Conservation (phyloP, 2,113 vertebrate genomes). For the Plecotus auritus region DNA sequence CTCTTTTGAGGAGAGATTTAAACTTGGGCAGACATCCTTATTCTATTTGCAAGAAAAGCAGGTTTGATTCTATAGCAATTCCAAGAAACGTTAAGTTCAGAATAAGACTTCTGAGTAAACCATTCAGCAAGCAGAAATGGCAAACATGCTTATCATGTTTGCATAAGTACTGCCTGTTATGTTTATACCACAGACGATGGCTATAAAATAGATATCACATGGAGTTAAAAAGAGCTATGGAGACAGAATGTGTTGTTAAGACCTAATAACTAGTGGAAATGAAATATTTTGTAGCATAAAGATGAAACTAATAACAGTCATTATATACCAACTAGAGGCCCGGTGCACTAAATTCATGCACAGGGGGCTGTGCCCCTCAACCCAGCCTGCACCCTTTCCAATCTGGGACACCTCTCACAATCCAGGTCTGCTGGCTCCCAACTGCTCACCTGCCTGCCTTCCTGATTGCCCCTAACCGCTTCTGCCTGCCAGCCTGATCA, state of each 20-base stretch:
- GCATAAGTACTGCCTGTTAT: slow-evolving; percentile 54
- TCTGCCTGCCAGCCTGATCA: too few relatives aligned
- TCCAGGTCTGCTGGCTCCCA: too few relatives aligned
- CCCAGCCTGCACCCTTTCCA: too few relatives aligned
- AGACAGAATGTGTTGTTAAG: slow-evolving; percentile 50
- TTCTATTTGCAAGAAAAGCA: slow-evolving; percentile 24
- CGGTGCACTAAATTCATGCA: too few relatives aligned
- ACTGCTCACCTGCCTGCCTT: too few relatives aligned
- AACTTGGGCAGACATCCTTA: neutral
- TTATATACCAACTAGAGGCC: slow-evolving; percentile 59
- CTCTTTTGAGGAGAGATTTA: neutral
- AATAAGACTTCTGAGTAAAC: slow-evolving; percentile 35
- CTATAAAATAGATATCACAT: slow-evolving; percentile 59
- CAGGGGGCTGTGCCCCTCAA: too few relatives aligned
- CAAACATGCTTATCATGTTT: slow-evolving; percentile 48
- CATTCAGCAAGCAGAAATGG: neutral
- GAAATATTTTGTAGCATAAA: slow-evolving; percentile 67
- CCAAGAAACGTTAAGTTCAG: slow-evolving; percentile 18
- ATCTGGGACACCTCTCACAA: too few relatives aligned
- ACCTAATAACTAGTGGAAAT: slow-evolving; percentile 54
- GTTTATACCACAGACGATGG: slow-evolving; percentile 40
- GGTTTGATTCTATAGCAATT: slow-evolving; percentile 41
- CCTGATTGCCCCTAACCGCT: too few relatives aligned
- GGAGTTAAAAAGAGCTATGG: slow-evolving; percentile 57
- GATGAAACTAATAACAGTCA: slow-evolving; percentile 70